Conservation (phyloP, 2,797 vertebrate genomes). For the Otus scops region DNA sequence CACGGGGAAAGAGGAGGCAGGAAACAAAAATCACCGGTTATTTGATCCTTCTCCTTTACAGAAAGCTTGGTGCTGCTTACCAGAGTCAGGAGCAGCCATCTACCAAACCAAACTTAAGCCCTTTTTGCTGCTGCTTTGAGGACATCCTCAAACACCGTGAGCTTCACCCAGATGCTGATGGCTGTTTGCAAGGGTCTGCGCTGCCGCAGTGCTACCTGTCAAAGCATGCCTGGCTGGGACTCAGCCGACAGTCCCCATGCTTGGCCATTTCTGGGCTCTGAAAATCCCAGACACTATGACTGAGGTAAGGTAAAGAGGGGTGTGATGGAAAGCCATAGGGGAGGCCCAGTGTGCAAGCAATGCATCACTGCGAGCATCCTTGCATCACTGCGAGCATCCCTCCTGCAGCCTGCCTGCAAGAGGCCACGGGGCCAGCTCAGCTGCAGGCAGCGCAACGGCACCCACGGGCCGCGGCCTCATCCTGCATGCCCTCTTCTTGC, state of each 20-base stretch:
- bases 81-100: accelerated
- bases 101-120: not conserved
- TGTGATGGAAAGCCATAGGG: accelerated
- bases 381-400: not conserved
- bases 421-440: not conserved
- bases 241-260: accelerated
- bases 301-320: not conserved
- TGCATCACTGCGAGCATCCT: not conserved
- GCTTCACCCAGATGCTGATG: accelerated
- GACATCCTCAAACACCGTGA: not conserved
- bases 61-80: not conserved
- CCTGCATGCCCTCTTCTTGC: not conserved
- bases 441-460: accelerated
- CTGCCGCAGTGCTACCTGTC: accelerated
- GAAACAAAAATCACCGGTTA: not conserved
- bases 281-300: not conserved
- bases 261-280: not conserved
- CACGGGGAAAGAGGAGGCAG: accelerated
- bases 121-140: not conserved
- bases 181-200: not conserved
- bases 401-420: not conserved
- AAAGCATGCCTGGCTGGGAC: not conserved
- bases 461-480: accelerated
- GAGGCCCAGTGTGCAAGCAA: not conserved
- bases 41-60: not conserved